A percentile compares a stretch with the other conserved stretches of the same genome.
These are phyloP conservation scores for Agriopis leucophaearia DNA, from an alignment of 2,888 invertebrate species.

Conservation along the genomic window DNA sequence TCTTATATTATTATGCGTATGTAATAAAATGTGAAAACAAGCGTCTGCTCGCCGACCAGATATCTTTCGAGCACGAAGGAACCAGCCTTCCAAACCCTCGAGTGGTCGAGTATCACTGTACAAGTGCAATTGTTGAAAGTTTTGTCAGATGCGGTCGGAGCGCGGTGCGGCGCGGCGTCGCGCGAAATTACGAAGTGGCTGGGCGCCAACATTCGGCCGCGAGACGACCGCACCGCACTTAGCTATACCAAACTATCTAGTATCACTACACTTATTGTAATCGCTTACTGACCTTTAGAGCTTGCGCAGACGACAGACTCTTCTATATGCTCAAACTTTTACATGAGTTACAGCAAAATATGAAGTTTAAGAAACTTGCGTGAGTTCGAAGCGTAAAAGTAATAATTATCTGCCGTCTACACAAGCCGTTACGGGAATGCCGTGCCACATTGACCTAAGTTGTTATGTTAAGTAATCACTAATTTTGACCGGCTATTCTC, in stretches of 20 bases:
- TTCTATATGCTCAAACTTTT: background rate
- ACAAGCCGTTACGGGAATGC: background rate
- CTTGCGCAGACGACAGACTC: background rate
- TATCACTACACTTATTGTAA: constrained; percentile 5
- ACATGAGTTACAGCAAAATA: no score
- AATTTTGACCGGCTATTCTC: constrained; percentile 14
- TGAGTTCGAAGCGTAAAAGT: background rate
- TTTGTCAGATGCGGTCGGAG: background rate
- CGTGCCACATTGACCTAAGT: constrained; percentile 17
- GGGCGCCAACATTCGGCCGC: constrained; percentile 17
- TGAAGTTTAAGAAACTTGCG: background rate
- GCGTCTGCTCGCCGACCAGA: background rate
- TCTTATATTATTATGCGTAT: constrained; percentile 6
- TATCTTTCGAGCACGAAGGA: background rate
- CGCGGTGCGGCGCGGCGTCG: background rate
- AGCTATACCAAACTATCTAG: background rate
- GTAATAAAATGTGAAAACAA: background rate
- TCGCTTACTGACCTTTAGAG: constrained; percentile 18
- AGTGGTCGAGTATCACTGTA: background rate
- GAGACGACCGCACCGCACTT: background rate
- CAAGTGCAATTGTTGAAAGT: constrained; percentile 1
- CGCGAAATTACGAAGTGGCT: constrained; percentile 6
- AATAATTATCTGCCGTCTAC: background rate
- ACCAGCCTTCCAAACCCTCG: background rate
- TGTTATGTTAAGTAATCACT: constrained; percentile 10